phyloP scores from a whole-genome alignment of 2,888 invertebrate genomes.

The Deilephila porcellus region DNA sequence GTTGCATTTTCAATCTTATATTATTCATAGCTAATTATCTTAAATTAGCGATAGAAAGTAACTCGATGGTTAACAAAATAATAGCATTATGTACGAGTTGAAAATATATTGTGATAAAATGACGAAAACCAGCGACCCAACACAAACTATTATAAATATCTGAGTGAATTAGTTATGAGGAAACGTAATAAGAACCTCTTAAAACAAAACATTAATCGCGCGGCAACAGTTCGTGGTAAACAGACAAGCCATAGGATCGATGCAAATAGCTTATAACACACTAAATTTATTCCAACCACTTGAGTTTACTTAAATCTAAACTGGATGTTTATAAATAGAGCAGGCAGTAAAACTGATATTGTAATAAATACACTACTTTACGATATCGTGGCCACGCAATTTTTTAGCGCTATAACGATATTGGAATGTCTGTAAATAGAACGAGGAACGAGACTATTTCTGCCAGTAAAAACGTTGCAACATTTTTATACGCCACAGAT shows the following conservation, averaged over 20 bases:
- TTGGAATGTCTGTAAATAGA: slow-evolving; percentile 31
- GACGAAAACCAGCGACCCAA: neutral
- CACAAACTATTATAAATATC: slow-evolving; percentile 31
- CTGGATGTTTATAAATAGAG: slow-evolving; percentile 57
- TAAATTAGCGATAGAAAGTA: too few relatives aligned
- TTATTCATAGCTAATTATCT: too few relatives aligned
- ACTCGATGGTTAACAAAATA: neutral
- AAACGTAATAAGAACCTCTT: slow-evolving; percentile 23
- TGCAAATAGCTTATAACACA: slow-evolving; percentile 39
- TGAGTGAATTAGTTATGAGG: slow-evolving; percentile 17
- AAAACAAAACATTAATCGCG: slow-evolving; percentile 27
- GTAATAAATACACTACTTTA: slow-evolving; percentile 49
- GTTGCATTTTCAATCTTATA: too few relatives aligned
- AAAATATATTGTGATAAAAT: neutral
- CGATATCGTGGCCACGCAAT: slow-evolving; percentile 40
- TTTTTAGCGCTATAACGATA: slow-evolving; percentile 40
- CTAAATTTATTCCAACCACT: slow-evolving; percentile 49
- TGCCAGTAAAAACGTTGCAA: neutral
- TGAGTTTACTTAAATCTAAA: slow-evolving; percentile 52
- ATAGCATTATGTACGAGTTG: too few relatives aligned
- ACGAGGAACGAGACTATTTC: slow-evolving; percentile 26
- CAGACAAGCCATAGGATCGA: slow-evolving; percentile 32
- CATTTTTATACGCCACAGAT: slow-evolving; percentile 16
- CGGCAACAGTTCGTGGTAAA: slow-evolving; percentile 30
- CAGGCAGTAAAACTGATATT: slow-evolving; percentile 52